Conservation (phyloP, 1,140 invertebrate genomes). For the Andrena cerasifolii region DNA sequence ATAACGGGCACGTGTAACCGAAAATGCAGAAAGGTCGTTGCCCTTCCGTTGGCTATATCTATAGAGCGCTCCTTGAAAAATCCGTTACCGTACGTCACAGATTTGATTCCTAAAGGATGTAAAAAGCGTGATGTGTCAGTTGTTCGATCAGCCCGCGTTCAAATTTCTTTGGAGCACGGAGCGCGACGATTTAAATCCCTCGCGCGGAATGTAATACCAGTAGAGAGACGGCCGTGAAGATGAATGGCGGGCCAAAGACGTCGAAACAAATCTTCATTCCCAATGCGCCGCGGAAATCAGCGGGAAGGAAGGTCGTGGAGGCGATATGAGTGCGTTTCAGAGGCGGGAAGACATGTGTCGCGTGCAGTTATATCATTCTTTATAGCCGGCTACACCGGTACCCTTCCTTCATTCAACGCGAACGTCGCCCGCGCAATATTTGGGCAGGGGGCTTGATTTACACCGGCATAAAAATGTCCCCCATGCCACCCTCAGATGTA, state of each 20-base stretch:
- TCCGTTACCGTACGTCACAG: slow-evolving; percentile 4
- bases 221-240: slow-evolving; percentile 21
- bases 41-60: neutral
- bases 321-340: slow-evolving; percentile 65
- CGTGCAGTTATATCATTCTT: slow-evolving; percentile 82
- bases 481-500: slow-evolving; percentile 6
- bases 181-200: slow-evolving; percentile 48
- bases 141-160: slow-evolving; percentile 31
- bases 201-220: slow-evolving; percentile 18
- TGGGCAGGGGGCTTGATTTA: slow-evolving; percentile 78
- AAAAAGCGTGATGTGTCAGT: slow-evolving; percentile 19
- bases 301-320: slow-evolving; percentile 30
- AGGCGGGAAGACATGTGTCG: slow-evolving; percentile 80
- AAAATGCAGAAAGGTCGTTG: slow-evolving; percentile 2
- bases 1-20: slow-evolving; percentile 41
- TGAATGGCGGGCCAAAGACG: slow-evolving; percentile 58
- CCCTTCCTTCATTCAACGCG: slow-evolving; percentile 73
- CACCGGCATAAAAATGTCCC: slow-evolving; percentile 78
- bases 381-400: slow-evolving; percentile 73
- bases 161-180: neutral
- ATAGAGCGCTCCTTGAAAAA: slow-evolving; percentile 11
- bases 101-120: neutral
- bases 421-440: slow-evolving; percentile 72
- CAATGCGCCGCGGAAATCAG: slow-evolving; percentile 30
- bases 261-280: slow-evolving; percentile 80